Evolutionary conservation across 1,140 invertebrate species (phyloP), one percentile per base, ranked within the genome.

Genomic region (Ostrea edulis): DNA sequence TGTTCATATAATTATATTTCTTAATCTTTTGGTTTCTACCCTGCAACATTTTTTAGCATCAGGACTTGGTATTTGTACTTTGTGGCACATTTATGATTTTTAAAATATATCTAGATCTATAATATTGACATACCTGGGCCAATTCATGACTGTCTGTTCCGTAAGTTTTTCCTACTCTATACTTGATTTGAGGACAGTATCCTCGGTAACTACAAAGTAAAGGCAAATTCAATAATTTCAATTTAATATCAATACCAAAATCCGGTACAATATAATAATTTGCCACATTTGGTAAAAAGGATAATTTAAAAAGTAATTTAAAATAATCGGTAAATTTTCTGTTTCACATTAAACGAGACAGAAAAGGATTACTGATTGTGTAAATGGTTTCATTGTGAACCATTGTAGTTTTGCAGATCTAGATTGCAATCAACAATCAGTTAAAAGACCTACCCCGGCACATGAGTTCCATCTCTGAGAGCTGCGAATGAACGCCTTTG

Each of bases 131-230:
- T 89, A 95, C 94, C 92, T 93, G 54, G n/a, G 92, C 91, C n/a
- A 95, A 77, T 77, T 93, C 91, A 90, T 92, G 89, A 17, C 94
- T 95, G 53, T 95, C 92, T 84, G 92, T 92, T 54, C 94, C 94
- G 91, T 95, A 95, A 55, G 95, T 95, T 89, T 95, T 92, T 0
- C 94, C 94, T 85, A 94, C 91, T 91, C 93, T 87, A 90, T 94
- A 95, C 87, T 95, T 95, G 11, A 94, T 91, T 82, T 95, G 95
- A 82, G 95, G 95, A 84, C 93, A 93, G 85, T 95, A 95, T 22
- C 95, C 95, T 25, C 92, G 88, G 85, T 95, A 95, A 25, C 95
- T 95, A 91, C 22, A 93, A 44, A 91, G 85, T 54, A 86, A 71
- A 88, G 82, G 86, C 5, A 81, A 29, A 5, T 7, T 14, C 25